Conservation (phyloP, 2,888 invertebrate genomes). For the Tenodera sinensis region DNA sequence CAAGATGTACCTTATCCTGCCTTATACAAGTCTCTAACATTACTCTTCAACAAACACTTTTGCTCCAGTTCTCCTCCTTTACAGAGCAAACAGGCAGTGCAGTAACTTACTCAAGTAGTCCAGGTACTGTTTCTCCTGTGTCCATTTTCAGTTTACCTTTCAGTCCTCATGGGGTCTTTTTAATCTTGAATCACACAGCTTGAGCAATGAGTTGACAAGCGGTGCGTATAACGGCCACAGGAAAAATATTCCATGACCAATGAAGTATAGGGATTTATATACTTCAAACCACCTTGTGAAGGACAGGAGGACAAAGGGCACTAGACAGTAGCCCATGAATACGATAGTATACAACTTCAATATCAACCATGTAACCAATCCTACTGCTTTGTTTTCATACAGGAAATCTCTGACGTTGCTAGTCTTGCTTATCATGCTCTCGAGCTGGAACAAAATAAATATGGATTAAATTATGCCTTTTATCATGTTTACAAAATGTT, state of each 20-base stretch:
- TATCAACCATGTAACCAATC: constrained; percentile 53
- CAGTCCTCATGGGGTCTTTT: not conserved
- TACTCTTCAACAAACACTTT: not conserved
- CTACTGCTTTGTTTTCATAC: constrained; percentile 41
- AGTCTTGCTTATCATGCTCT: constrained; percentile 30
- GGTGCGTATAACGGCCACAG: constrained; percentile 58
- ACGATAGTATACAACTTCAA: constrained; percentile 71
- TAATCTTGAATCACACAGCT: not conserved
- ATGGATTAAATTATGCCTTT: not conserved
- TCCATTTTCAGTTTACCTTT: not conserved
- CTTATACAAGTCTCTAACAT: not conserved
- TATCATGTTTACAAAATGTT: not conserved
- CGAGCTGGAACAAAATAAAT: constrained; percentile 33
- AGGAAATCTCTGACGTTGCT: constrained; percentile 47
- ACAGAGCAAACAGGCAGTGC: not conserved
- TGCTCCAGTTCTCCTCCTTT: not conserved
- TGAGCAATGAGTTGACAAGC: constrained; percentile 38
- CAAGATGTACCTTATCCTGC: no score
- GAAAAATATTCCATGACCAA: constrained; percentile 64
- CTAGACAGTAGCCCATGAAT: constrained; percentile 79
- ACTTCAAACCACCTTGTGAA: constrained; percentile 65
- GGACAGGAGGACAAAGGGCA: constrained; percentile 69
- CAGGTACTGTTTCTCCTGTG: constrained; percentile 2
- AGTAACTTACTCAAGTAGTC: not conserved
- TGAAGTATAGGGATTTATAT: constrained; percentile 62